Evolutionary conservation across 2,113 vertebrate genomes (phyloP), one percentile per base, ranked within the genome.

Genomic region (Cochlearius cochlearius): DNA sequence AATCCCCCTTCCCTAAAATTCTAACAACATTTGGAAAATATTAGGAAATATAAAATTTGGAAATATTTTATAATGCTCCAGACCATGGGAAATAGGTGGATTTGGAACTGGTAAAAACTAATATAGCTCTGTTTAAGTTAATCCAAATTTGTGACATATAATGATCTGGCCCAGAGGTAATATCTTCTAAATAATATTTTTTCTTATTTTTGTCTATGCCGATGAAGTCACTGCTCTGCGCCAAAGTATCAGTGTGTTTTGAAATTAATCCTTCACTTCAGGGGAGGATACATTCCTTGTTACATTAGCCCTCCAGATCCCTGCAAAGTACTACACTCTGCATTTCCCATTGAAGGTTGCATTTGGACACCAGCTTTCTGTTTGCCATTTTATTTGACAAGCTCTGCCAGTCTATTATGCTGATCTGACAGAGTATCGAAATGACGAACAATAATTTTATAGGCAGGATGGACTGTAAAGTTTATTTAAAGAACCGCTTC

Each of bases 1-100:
- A 90, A 93, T 58, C n/a, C 11, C 8, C 15, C 45, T 80, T 86
- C 63, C 45, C 52, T 66, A 86, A 80, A 96, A 88, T 94, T 94
- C 60, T 88, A 80, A 75, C 10, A 73, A 63, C 89, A 91, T 89
- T 96, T 96, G 93, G 89, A 94, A 96, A 96, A 78, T 81, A 87
- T 94, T 95, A 94, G 32, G 72, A 94, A 91, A 81, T 64, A 68
- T 7, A 94, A 92, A 96, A 91, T 78, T 92, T 85, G 66, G 73
- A 89, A 88, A 89, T 91, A 72, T 78, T 69, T 82, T 75, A 45
- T 53, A 59, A 89, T 56, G 27, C 69, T 90, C 63, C 32, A 92
- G 79, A 82, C 41, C 55, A 45, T 63, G 68, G 52, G 63, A 90
- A 88, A 92, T 63, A 50, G 41, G 34, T 67, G 60, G 39, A 58